Evolutionary conservation across 2,113 vertebrate genomes (phyloP), one percentile per base, ranked within the genome.

Genomic region (Phaethon lepturus): DNA sequence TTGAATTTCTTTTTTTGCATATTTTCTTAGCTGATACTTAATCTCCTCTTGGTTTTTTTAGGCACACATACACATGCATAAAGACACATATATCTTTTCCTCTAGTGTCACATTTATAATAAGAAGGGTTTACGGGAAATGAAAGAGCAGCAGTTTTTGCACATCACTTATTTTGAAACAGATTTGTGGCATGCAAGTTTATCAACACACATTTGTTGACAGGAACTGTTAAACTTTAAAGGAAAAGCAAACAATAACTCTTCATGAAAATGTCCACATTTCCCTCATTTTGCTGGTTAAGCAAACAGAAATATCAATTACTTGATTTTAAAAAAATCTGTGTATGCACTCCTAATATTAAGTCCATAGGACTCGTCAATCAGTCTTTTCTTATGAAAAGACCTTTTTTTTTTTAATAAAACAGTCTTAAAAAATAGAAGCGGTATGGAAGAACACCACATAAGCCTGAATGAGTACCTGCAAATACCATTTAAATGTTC

Each of bases 181-280:
- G 44, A 17, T 45, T 50, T 31, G 63, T 52, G 5, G n/a, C 9
- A 42, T 44, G 17, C 2, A 7, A 58, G 19, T 73, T 92, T 80
- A 92, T 28, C 28, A 31, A 15, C 42, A 50, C 11, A 3, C 2
- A 5, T 53, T n/a, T 92, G 14, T 47, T 79, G 75, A 49, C 50
- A 93, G 18, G 40, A 31, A 81, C 7, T 8, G 63, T 93, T 94
- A 96, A 93, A 93, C 42, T 77, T 90, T 94, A 93, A 94, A 83
- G 38, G 55, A 82, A 92, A 80, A 90, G 59, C 63, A 96, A 96
- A 96, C 50, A 83, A 28, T 20, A 80, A 64, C 40, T 60, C 38
- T 59, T 45, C 17, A 47, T 17, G 8, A 66, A 82, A 64, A 84
- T 13, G 8, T 68, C 38, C 59, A 23, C 20, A 42, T 82, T 72